phyloP scores from a whole-genome alignment of 1,140 invertebrate genomes.

The Stenopsyche tienmushanensis region DNA sequence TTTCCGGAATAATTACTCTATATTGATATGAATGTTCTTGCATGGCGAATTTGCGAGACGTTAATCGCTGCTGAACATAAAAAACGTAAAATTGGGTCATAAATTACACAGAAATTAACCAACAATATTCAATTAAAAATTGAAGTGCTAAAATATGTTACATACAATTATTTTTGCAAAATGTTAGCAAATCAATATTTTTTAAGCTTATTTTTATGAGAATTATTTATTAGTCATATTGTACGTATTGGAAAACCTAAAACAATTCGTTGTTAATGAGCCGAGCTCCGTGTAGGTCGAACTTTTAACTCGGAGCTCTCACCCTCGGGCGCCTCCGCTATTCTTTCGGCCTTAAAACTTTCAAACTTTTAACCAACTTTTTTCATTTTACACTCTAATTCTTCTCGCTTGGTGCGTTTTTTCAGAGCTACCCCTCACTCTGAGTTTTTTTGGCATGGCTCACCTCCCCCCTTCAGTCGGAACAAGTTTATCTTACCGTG shows the following conservation, averaged over 20 bases:
- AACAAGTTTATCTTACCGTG: conserved; percentile 9
- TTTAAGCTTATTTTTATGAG: too few relatives aligned
- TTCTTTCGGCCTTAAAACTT: conserved; percentile 27
- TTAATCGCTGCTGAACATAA: background rate
- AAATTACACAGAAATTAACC: background rate
- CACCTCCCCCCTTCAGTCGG: conserved; percentile 5
- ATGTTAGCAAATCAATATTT: too few relatives aligned
- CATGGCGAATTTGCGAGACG: too few relatives aligned
- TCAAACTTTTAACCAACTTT: conserved; percentile 24
- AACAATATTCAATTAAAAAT: background rate
- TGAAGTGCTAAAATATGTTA: background rate
- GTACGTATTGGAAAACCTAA: too few relatives aligned
- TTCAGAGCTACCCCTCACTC: background rate
- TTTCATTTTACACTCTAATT: conserved; percentile 32
- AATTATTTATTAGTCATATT: too few relatives aligned
- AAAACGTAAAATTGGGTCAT: background rate
- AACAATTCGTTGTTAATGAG: conserved; percentile 20
- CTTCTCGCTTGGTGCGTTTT: conserved; percentile 14
- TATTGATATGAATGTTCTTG: too few relatives aligned
- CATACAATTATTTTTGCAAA: too few relatives aligned
- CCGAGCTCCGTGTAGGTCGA: conserved; percentile 18
- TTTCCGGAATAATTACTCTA: conserved; percentile 11
- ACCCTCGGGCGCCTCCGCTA: conserved; percentile 19
- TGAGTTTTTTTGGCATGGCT: too few relatives aligned
- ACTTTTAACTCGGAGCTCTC: conserved; percentile 24